Conservation (phyloP, 1,140 invertebrate species). For the Hypsibius dujardini region DNA sequence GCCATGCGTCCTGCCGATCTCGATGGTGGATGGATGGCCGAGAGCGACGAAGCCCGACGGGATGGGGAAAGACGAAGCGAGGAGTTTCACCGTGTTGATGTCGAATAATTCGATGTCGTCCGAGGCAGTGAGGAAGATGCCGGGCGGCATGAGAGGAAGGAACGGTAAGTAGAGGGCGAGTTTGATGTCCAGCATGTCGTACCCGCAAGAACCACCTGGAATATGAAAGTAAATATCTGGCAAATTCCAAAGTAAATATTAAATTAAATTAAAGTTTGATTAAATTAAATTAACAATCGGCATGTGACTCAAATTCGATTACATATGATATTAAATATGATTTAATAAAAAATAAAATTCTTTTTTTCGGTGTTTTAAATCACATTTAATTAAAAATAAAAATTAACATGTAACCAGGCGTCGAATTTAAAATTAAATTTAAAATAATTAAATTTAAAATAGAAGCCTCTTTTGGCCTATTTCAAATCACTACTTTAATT, state of each 20-base stretch:
- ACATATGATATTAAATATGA: background rate
- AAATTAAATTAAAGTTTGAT: background rate
- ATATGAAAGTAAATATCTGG: background rate
- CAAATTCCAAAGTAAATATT: no score
- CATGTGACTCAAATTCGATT: background rate
- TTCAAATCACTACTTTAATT: no score
- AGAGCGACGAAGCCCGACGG: constrained; percentile 31
- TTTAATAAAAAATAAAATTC: constrained; percentile 21
- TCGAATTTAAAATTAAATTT: no score
- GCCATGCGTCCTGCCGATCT: constrained; percentile 31
- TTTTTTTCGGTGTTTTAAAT: constrained; percentile 23
- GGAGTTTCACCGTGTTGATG: constrained; percentile 20
- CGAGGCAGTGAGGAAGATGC: constrained; percentile 32
- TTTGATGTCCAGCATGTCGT: constrained; percentile 32
- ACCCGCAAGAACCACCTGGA: background rate
- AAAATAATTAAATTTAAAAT: no score
- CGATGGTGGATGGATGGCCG: constrained; percentile 31
- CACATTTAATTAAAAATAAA: no score
- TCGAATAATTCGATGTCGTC: constrained; percentile 32
- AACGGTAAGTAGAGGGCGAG: constrained; percentile 32
- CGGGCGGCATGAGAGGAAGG: constrained; percentile 28
- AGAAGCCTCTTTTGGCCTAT: no score
- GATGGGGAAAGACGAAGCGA: background rate
- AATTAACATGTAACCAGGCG: no score
- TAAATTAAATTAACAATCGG: background rate